Conservation (phyloP, 2,113 vertebrate species). For the Scopus umbretta region DNA sequence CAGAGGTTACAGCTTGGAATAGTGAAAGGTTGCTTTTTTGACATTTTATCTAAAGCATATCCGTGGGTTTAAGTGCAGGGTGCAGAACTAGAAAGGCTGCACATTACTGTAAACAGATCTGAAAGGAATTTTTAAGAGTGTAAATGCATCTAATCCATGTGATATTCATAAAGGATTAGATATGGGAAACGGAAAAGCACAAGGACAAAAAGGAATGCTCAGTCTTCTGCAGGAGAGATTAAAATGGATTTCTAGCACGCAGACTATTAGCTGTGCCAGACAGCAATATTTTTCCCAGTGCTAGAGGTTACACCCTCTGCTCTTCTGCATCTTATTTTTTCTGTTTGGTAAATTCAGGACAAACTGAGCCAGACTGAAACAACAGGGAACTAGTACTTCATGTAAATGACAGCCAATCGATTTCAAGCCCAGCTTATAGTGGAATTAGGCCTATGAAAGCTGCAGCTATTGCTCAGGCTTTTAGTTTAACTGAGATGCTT, state of each 20-base stretch:
- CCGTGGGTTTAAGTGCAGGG: not conserved
- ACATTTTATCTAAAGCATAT: not conserved
- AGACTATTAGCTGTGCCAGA: not conserved
- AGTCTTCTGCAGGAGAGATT: not conserved
- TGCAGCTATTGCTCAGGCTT: not conserved
- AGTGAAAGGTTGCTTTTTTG: not conserved
- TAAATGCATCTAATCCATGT: not conserved
- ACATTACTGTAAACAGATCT: not conserved
- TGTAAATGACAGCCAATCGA: not conserved
- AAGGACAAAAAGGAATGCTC: conserved; percentile 14
- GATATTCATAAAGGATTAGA: not conserved
- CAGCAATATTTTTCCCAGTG: not conserved
- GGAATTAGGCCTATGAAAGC: not conserved
- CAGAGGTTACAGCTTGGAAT: not conserved
- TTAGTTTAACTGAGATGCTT: not conserved
- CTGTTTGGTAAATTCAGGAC: not conserved
- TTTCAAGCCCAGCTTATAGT: not conserved
- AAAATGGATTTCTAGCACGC: conserved; percentile 26
- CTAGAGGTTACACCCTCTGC: not conserved
- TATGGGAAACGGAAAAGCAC: not conserved
- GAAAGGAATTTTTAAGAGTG: not conserved
- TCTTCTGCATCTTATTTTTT: not conserved
- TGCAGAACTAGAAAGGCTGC: not conserved
- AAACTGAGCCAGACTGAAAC: not conserved
- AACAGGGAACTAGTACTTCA: not conserved